These are phyloP conservation scores for Andricus grossulariae DNA, from an alignment of 1,140 invertebrate genomes.

Conservation along the genomic window DNA sequence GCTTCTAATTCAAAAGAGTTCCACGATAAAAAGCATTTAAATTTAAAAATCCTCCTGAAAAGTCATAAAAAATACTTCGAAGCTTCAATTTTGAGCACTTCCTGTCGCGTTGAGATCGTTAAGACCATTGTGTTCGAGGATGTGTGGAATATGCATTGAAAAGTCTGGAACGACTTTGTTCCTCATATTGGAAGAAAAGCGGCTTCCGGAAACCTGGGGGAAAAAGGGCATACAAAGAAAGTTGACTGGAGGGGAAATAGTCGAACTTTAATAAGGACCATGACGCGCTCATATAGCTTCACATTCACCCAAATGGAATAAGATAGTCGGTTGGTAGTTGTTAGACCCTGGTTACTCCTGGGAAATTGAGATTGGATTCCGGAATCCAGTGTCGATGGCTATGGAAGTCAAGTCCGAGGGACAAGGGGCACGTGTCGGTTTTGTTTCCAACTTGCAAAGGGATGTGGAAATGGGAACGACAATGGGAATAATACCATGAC, in stretches of 20 bases:
- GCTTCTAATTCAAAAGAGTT: too few species aligned
- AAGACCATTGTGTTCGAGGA: too few species aligned
- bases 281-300: constrained; percentile 30
- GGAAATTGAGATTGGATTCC: constrained; percentile 62
- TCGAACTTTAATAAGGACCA: constrained; percentile 38
- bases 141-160: too few species aligned
- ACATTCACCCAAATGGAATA: constrained; percentile 37
- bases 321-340: constrained; percentile 32
- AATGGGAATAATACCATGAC: constrained; percentile 18
- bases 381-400: background rate
- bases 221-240: too few species aligned
- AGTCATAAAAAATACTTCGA: too few species aligned
- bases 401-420: constrained; percentile 37
- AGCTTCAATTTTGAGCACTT: too few species aligned
- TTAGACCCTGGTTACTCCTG: constrained; percentile 38
- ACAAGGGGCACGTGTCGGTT: constrained; percentile 41
- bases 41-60: too few species aligned
- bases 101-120: too few species aligned
- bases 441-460: background rate
- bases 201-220: too few species aligned
- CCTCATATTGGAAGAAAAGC: too few species aligned
- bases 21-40: too few species aligned
- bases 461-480: constrained; percentile 31
- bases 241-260: background rate
- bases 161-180: too few species aligned